Base-by-base conservation (phyloP, 2,113 vertebrate genomes). In the Dasyurus viverrinus region DNA sequence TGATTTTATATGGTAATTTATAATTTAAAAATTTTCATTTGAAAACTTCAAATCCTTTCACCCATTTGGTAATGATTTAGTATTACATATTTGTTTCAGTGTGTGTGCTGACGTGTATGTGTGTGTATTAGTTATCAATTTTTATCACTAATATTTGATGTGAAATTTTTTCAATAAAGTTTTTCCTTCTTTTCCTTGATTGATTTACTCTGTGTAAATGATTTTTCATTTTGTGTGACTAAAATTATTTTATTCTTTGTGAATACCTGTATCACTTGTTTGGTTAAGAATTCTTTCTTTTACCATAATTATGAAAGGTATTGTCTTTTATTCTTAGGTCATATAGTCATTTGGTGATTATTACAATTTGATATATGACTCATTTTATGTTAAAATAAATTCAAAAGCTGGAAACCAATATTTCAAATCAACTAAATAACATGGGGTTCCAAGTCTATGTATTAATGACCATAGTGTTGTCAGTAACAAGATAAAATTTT, bases 401-500 rank as follows among this genome's bases (percentile, higher is more conserved):
- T 84, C 19, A 84, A 84, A 42, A 5, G n/a, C 23, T 42, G 36
- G n/a, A 23, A 84, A 84, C n/a, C 19, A 84, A 42, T 42, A 84
- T n/a, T 23, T n/a, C n/a, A 42, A 42, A 42, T 84, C 36, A 19
- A 14, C 1, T n/a, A 84, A 76, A 42, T 23, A 23, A n/a, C 30
- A n/a, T n/a, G 60, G 30, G 12, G 30, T 57, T 57, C 11, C 57
- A 30, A 60, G 27, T 30, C 57, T 60, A 30, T 27, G 27, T 68
- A n/a, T 76, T 76, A n/a, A 36, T n/a, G 60, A 76, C 4, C 14
- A 42, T 42, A n/a, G 19, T 84, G 6, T 84, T 84, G 6, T 16
- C n/a, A 84, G 19, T 84, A 84, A 42, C 19, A 84, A n/a, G 5
- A 84, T 84, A 84, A 46, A 89, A 84, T 48, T 46, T 98, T 99